Conservation (phyloP, 2,113 vertebrate genomes). For the Phalacrocorax aristotelis region DNA sequence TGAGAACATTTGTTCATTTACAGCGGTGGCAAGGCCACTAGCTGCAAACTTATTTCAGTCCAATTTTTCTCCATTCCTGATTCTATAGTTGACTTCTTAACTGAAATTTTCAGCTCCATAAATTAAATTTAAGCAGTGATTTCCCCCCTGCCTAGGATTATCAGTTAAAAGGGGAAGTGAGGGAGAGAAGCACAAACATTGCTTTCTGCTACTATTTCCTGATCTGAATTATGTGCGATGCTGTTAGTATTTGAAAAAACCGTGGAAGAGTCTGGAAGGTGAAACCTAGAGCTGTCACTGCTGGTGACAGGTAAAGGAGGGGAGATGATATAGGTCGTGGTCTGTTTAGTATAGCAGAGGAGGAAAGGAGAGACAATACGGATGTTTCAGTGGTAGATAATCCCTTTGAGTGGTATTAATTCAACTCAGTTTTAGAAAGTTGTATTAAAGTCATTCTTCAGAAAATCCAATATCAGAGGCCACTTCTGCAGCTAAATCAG, state of each 20-base stretch:
- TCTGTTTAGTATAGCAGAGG: neutral
- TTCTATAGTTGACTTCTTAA: neutral
- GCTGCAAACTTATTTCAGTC: neutral
- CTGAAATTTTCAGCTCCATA: neutral
- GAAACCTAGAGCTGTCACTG: neutral
- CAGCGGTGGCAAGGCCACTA: neutral
- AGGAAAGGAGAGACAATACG: neutral
- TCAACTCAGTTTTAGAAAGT: neutral
- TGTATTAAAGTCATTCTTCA: neutral
- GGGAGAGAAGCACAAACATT: neutral
- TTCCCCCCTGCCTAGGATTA: neutral
- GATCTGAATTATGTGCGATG: neutral
- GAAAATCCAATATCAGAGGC: neutral
- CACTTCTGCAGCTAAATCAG: neutral
- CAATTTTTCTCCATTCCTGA: neutral
- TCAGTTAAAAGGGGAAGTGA: neutral
- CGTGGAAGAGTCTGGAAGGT: neutral
- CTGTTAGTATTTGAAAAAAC: neutral
- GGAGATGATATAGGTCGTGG: rapidly evolving
- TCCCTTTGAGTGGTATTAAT: neutral
- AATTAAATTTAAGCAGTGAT: neutral
- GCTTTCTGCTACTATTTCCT: neutral
- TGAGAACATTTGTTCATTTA: neutral
- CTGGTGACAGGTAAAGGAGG: neutral
- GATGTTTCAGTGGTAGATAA: neutral